phyloP scores from a whole-genome alignment of 2,888 invertebrate genomes.

The Drosophila yooni region DNA sequence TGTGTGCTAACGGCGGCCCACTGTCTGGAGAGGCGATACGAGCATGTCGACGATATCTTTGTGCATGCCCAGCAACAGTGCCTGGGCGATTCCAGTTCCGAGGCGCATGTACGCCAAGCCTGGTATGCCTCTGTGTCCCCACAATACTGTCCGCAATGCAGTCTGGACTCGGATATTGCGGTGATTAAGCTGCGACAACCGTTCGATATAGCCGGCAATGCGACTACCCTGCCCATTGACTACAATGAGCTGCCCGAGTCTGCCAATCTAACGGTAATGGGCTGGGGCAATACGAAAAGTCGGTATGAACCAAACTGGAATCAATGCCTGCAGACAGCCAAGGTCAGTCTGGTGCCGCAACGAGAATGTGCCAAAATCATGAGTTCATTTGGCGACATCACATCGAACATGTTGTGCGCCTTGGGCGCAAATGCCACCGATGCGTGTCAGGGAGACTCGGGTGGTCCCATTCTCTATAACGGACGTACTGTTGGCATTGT shows the following conservation, averaged over 20 bases:
- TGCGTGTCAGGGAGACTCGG: slow-evolving; percentile 79
- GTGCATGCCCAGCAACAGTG: slow-evolving; percentile 58
- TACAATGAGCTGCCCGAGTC: slow-evolving; percentile 36
- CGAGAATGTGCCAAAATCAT: slow-evolving; percentile 34
- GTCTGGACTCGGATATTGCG: slow-evolving; percentile 48
- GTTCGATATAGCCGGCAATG: slow-evolving; percentile 36
- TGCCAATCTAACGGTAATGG: slow-evolving; percentile 54
- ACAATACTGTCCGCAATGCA: neutral
- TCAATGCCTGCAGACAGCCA: slow-evolving; percentile 53
- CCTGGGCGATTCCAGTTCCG: slow-evolving; percentile 12
- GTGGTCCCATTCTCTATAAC: slow-evolving; percentile 68
- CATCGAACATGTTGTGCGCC: slow-evolving; percentile 74
- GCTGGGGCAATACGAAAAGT: slow-evolving; percentile 61
- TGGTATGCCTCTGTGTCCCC: slow-evolving; percentile 22
- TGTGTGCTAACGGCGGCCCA: slow-evolving; percentile 73
- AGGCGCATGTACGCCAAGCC: slow-evolving; percentile 41
- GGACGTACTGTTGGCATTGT: slow-evolving; percentile 88
- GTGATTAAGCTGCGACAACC: slow-evolving; percentile 45
- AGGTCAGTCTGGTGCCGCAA: slow-evolving; percentile 34
- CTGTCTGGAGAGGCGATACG: slow-evolving; percentile 45
- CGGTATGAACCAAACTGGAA: slow-evolving; percentile 1
- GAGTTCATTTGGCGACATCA: slow-evolving; percentile 15
- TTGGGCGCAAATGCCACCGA: slow-evolving; percentile 50
- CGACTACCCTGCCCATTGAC: slow-evolving; percentile 33
- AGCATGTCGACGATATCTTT: slow-evolving; percentile 33